Evolutionary conservation across 92 coral and sea anemone genomes (phyloP).

Genomic region (Zoanthus solanderi): DNA sequence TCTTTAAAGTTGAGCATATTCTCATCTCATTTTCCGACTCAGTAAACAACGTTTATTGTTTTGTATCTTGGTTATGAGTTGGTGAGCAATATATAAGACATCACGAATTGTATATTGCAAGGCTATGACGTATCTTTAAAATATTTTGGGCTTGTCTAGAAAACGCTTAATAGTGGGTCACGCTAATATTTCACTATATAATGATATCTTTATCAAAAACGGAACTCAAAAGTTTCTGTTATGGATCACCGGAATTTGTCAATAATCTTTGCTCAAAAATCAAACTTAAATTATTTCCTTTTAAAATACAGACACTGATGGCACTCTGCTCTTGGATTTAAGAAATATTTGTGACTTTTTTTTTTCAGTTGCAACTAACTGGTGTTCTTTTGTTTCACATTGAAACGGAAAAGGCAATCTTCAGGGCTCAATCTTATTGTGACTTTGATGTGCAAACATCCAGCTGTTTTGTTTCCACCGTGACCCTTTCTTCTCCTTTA

Average conservation of each 20-base stretch:
- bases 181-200: background rate
- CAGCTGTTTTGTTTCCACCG: background rate
- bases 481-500: background rate
- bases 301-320: background rate
- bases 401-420: background rate
- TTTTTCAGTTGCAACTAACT: background rate
- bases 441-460: background rate
- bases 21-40: constrained; percentile 42
- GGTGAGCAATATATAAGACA: constrained; percentile 13
- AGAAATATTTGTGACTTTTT: background rate
- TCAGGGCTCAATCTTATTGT: background rate
- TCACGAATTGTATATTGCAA: constrained; percentile 20
- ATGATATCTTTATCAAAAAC: background rate
- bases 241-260: background rate
- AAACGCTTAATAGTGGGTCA: constrained; percentile 16
- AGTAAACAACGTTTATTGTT: constrained; percentile 20
- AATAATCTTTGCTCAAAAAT: background rate
- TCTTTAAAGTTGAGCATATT: constrained; percentile 19
- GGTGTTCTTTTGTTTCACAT: background rate
- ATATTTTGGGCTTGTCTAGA: constrained; percentile 27
- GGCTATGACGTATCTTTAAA: constrained; percentile 23
- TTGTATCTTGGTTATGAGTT: background rate
- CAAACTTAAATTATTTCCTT: background rate
- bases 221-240: background rate
- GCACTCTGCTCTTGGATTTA: background rate